These are phyloP conservation scores for Parazoanthus swiftii DNA, from an alignment of 92 coral and sea anemone genomes.

Conservation along the genomic window DNA sequence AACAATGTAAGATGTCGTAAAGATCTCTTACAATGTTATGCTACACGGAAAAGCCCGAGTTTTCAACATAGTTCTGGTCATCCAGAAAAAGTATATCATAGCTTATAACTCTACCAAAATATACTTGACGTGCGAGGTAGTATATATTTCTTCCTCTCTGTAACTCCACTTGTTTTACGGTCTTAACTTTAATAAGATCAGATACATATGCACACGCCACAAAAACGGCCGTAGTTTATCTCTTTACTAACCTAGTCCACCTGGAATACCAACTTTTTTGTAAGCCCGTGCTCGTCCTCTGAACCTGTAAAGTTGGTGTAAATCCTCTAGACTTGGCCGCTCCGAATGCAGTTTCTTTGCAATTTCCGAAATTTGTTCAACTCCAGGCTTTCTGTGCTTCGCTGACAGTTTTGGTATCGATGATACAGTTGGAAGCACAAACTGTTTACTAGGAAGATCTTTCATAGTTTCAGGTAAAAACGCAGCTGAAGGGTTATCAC, in stretches of 20 bases:
- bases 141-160: not conserved
- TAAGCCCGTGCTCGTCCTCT: conserved; percentile 20
- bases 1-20: conserved; percentile 91
- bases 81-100: too few relatives aligned
- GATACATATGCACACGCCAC: too few relatives aligned
- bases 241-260: conserved; percentile 24
- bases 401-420: not conserved
- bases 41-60: conserved; percentile 73
- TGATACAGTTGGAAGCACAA: not conserved
- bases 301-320: conserved; percentile 45
- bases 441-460: not conserved
- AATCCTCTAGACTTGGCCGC: conserved; percentile 42
- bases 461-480: not conserved
- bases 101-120: too few relatives aligned
- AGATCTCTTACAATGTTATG: conserved; percentile 99
- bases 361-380: not conserved
- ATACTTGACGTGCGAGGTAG: too few relatives aligned
- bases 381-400: not conserved
- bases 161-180: too few relatives aligned
- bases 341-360: conserved; percentile 23
- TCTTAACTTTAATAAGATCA: too few relatives aligned
- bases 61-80: not conserved
- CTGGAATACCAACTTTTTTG: conserved; percentile 40
- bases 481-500: not conserved
- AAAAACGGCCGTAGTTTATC: too few relatives aligned